A percentile compares a stretch with the other conserved stretches of the same genome.
Evolutionary conservation across 2,113 vertebrate species (phyloP).

Genomic region (Mesitornis unicolor): DNA sequence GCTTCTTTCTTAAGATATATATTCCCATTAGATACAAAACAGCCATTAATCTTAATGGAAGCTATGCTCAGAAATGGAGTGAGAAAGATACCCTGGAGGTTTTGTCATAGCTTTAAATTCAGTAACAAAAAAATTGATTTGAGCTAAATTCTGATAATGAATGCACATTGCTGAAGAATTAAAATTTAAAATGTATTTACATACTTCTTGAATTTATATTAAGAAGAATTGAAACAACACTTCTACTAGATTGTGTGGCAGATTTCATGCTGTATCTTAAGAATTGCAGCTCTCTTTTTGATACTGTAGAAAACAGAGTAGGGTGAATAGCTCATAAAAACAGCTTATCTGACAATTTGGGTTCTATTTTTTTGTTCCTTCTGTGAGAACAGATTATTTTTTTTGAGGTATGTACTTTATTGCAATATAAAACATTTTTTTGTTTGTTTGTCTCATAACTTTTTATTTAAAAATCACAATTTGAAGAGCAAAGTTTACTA

Average conservation of each 20-base stretch:
- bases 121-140: conserved; percentile 37
- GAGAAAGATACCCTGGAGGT: conserved; percentile 22
- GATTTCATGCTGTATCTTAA: neutral
- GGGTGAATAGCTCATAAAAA: neutral
- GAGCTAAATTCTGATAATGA: conserved; percentile 39
- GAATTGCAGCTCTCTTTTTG: neutral
- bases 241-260: neutral
- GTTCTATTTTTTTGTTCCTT: neutral
- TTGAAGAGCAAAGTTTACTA: neutral
- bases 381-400: neutral
- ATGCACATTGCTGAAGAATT: conserved; percentile 46
- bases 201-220: conserved; percentile 25
- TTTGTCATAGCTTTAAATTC: conserved; percentile 52
- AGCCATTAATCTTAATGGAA: conserved; percentile 56
- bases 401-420: neutral
- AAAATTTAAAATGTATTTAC: conserved; percentile 55
- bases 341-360: neutral
- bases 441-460: neutral
- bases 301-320: neutral
- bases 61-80: conserved; percentile 26
- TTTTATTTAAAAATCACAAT: neutral
- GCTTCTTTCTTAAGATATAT: conserved; percentile 39
- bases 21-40: conserved; percentile 56
- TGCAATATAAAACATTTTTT: neutral
- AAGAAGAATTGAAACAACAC: conserved; percentile 29